Percentiles rank a stretch among this genome's conserved stretches.
Evolutionary conservation across 2,888 invertebrate genomes (phyloP).

Genomic region (Drosophila histrio): DNA sequence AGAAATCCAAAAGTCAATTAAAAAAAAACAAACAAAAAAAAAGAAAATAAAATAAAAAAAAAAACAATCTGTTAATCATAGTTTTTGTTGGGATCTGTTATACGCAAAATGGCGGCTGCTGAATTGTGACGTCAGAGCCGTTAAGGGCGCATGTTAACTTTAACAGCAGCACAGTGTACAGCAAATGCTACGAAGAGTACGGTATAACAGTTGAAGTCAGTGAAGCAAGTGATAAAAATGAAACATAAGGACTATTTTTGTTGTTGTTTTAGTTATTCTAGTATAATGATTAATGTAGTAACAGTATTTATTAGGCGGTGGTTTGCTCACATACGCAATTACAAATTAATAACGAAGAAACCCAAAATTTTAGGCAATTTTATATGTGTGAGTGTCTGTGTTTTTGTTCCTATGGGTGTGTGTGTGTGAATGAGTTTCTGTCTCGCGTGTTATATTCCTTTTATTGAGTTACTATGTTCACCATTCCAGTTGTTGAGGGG

Average conservation of each 20-base stretch:
- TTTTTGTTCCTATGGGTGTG: constrained; percentile 8
- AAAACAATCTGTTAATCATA: not conserved
- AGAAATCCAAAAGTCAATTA: not conserved
- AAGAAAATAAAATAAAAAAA: not conserved
- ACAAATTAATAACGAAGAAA: constrained; percentile 17
- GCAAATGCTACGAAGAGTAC: not conserved
- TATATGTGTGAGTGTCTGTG: not conserved
- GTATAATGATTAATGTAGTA: constrained; percentile 22
- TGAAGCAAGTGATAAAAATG: constrained; percentile 2
- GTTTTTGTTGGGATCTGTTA: constrained; percentile 28
- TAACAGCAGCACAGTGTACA: constrained; percentile 21
- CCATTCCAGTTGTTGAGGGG: constrained; percentile 1
- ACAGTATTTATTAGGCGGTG: constrained; percentile 54
- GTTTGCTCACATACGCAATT: constrained; percentile 47
- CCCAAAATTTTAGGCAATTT: constrained; percentile 1
- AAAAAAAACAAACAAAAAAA: not conserved
- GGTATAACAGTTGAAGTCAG: not conserved
- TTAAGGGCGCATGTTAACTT: constrained; percentile 16
- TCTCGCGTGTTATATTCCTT: constrained; percentile 2
- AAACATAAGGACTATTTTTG: constrained; percentile 18
- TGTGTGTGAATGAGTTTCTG: constrained; percentile 16
- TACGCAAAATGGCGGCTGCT: constrained; percentile 14
- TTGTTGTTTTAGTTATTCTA: constrained; percentile 5
- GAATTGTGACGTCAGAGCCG: constrained; percentile 25
- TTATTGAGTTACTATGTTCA: constrained; percentile 1